Conservation (phyloP, 2,888 invertebrate species). For the Pegoplata infirma region DNA sequence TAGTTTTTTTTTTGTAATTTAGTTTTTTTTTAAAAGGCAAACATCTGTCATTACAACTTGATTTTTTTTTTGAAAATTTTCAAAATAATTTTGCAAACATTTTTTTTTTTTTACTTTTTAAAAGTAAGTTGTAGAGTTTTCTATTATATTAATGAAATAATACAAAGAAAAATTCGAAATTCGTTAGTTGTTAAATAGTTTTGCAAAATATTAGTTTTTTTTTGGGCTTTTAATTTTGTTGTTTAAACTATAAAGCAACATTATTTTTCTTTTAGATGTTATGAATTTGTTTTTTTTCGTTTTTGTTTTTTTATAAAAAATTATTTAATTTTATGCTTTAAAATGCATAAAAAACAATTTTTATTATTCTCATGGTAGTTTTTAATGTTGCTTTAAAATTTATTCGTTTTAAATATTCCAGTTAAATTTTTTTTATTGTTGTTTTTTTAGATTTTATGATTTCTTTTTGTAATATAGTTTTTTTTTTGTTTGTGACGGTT, state of each 20-base stretch:
- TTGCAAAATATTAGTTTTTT: constrained; percentile 60
- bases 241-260: constrained; percentile 47
- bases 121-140: constrained; percentile 32
- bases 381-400: constrained; percentile 42
- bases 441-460: constrained; percentile 22
- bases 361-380: constrained; percentile 3
- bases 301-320: constrained; percentile 32
- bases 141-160: constrained; percentile 55
- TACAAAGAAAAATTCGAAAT: constrained; percentile 56
- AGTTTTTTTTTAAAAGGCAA: constrained; percentile 17
- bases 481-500: constrained; percentile 63
- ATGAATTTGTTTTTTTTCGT: constrained; percentile 20
- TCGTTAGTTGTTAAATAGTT: constrained; percentile 46
- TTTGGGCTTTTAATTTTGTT: no score
- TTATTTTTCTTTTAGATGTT: constrained; percentile 24
- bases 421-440: constrained; percentile 9
- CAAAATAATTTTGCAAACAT: constrained; percentile 45
- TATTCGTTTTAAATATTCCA: constrained; percentile 20
- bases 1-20: background rate
- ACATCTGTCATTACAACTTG: constrained; percentile 27
- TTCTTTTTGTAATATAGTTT: constrained; percentile 47
- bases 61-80: constrained; percentile 44
- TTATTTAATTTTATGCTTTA: constrained; percentile 62
- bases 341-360: constrained; percentile 65
- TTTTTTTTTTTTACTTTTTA: constrained; percentile 3